Base-by-base conservation (phyloP, 1,140 invertebrate genomes). In the Bathynomus jamesi region DNA sequence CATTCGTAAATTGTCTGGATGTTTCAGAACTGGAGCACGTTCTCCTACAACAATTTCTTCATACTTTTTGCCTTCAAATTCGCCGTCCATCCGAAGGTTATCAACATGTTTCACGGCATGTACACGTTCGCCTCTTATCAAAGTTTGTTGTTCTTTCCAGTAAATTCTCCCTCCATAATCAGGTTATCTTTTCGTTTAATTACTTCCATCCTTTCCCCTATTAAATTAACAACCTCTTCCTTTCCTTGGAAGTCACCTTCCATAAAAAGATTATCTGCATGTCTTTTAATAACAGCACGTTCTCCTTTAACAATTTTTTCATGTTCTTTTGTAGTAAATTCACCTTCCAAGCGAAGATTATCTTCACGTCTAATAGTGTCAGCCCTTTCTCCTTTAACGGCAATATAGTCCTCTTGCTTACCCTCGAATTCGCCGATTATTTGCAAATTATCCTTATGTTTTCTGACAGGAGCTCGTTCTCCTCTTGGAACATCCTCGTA, bases 211-310 rank as follows among this genome's bases (percentile, higher is more conserved):
- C 79, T 67, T 63, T 28, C 31, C 28, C 75, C 77, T 27, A 70
- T 71, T 29, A 66, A 73, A 29, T 71, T 71, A 65, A 71, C 72
- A 21, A 30, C 67, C 13, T 73, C 65, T 65, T 70, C 61, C 71
- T 67, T 76, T 11, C 74, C 73, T 24, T 74, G 65, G 25, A 77
- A 77, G 32, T 17, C 69, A 0, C 76, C 76, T 68, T 77, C 76
- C 72, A 83, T 82, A 74, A 81, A 81, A 0, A 89, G 79, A 77
- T 88, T 88, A 74, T 88, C 86, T 46, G 82, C 74, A 13, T 76
- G 81, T 73, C 76, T 83, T 27, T 81, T 64, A 10, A 24, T 25
- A 4, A 81, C 69, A 40, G 69, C 21, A 4, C 67, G 70, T 28
- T 69, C 64, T 27, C 69, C n/a, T 27, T 24, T n/a, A n/a, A 21